phyloP scores from a whole-genome alignment of 2,113 vertebrate genomes.

The Marmota monax region DNA sequence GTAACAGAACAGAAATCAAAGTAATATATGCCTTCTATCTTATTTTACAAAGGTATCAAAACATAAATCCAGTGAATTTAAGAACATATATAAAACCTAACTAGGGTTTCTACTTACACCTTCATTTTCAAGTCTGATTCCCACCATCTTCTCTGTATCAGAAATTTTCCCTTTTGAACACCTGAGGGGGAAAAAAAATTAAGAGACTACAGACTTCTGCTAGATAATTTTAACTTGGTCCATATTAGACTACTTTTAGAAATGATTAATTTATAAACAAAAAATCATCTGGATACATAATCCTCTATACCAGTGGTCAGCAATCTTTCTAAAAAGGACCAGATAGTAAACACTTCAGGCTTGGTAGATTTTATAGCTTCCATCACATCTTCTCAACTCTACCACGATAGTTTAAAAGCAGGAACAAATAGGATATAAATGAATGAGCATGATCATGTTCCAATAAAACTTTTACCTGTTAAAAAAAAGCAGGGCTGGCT shows the following conservation, averaged over 20 bases:
- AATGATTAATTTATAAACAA: slow-evolving; percentile 13
- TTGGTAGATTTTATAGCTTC: background rate
- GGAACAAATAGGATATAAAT: background rate
- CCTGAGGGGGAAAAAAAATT: slow-evolving; percentile 52
- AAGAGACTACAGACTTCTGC: slow-evolving; percentile 9
- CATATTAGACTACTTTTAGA: slow-evolving; percentile 32
- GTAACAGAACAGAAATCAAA: slow-evolving; percentile 41
- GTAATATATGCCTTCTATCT: background rate
- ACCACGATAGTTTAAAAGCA: background rate
- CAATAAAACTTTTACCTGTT: slow-evolving; percentile 15
- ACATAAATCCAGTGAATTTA: background rate
- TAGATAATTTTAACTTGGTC: slow-evolving; percentile 13
- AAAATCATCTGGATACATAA: slow-evolving; percentile 33
- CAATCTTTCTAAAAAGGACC: slow-evolving; percentile 30
- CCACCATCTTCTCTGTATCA: slow-evolving; percentile 49
- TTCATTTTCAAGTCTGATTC: slow-evolving; percentile 62
- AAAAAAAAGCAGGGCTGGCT: background rate
- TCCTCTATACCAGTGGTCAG: slow-evolving; percentile 13
- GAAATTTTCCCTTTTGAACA: slow-evolving; percentile 72
- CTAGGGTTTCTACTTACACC: slow-evolving; percentile 76
- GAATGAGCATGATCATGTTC: background rate
- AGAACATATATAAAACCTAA: background rate
- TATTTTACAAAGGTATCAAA: slow-evolving; percentile 55
- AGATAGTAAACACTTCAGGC: background rate
- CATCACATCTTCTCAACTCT: background rate